phyloP scores from a whole-genome alignment of 2,888 invertebrate species.

The Euplexia lucipara region DNA sequence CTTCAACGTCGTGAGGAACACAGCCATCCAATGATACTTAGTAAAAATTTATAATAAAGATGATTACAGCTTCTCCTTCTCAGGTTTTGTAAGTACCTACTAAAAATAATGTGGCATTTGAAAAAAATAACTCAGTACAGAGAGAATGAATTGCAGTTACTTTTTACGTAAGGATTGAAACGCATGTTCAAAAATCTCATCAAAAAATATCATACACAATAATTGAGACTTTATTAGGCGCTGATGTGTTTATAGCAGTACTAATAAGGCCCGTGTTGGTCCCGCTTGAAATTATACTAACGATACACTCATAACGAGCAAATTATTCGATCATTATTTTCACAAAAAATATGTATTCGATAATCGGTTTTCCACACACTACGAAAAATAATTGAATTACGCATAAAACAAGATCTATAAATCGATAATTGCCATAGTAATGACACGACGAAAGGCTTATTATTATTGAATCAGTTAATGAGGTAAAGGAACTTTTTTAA shows the following conservation, averaged over 20 bases:
- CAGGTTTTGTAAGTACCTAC: too few species aligned
- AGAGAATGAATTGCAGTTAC: conserved; percentile 19
- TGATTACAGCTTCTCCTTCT: too few species aligned
- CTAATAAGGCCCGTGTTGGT: conserved; percentile 52
- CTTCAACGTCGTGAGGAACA: too few species aligned
- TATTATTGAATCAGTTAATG: conserved; percentile 38
- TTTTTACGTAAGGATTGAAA: conserved; percentile 17
- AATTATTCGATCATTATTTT: conserved; percentile 58
- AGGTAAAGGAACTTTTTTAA: conserved; percentile 21
- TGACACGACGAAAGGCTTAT: conserved; percentile 49
- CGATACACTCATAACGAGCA: conserved; percentile 52
- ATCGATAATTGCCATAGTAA: conserved; percentile 50
- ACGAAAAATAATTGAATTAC: conserved; percentile 55
- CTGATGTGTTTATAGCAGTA: conserved; percentile 44
- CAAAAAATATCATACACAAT: conserved; percentile 29
- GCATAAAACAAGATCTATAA: conserved; percentile 48
- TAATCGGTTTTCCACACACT: conserved; percentile 56
- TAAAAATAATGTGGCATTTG: too few species aligned
- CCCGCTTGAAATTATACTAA: conserved; percentile 57
- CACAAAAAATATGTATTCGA: conserved; percentile 51
- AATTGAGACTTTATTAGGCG: conserved; percentile 22
- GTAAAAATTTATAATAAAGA: too few species aligned
- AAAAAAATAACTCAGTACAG: conserved; percentile 2
- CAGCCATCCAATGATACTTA: too few species aligned
- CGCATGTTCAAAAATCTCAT: conserved; percentile 30